Evolutionary conservation across 2,888 invertebrate species (phyloP).

Genomic region (Caenorhabditis sulstoni): DNA sequence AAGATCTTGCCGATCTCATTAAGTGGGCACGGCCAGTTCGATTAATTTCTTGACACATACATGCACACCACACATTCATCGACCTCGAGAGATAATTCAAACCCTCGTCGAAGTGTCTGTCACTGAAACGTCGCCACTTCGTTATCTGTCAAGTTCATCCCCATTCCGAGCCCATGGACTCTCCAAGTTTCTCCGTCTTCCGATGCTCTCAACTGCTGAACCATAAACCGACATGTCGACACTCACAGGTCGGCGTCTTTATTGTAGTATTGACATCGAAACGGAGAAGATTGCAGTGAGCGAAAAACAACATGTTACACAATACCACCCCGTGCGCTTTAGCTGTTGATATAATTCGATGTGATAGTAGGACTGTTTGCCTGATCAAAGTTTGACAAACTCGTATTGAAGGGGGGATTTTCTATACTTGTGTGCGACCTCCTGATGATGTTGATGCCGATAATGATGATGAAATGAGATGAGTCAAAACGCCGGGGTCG

Average conservation of each 20-base stretch:
- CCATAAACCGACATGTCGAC: too few species aligned
- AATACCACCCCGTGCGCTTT: slow-evolving; percentile 12
- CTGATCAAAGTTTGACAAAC: slow-evolving; percentile 56
- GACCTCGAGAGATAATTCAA: not conserved
- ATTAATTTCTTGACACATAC: slow-evolving; percentile 29
- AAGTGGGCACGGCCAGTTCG: slow-evolving; percentile 29
- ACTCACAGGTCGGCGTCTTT: not conserved
- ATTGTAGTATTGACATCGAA: slow-evolving; percentile 8
- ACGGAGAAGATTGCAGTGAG: slow-evolving; percentile 9
- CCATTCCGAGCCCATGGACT: too few species aligned
- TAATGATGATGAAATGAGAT: slow-evolving; percentile 21
- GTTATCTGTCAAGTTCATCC: not conserved
- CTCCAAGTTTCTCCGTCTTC: not conserved
- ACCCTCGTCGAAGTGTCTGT: not conserved
- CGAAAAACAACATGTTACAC: slow-evolving; percentile 43
- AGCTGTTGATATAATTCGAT: slow-evolving; percentile 48
- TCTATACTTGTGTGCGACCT: not conserved
- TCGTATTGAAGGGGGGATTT: slow-evolving; percentile 31
- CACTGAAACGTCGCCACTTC: not conserved
- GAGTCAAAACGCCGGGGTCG: slow-evolving; percentile 42
- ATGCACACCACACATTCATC: slow-evolving; percentile 13
- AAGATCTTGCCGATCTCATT: slow-evolving; percentile 48
- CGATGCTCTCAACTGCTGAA: not conserved
- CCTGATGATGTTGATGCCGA: too few species aligned
- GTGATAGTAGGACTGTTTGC: slow-evolving; percentile 45